These are phyloP conservation scores for Drosophila prolongata DNA, from an alignment of 2,888 invertebrate species.

Conservation along the genomic window DNA sequence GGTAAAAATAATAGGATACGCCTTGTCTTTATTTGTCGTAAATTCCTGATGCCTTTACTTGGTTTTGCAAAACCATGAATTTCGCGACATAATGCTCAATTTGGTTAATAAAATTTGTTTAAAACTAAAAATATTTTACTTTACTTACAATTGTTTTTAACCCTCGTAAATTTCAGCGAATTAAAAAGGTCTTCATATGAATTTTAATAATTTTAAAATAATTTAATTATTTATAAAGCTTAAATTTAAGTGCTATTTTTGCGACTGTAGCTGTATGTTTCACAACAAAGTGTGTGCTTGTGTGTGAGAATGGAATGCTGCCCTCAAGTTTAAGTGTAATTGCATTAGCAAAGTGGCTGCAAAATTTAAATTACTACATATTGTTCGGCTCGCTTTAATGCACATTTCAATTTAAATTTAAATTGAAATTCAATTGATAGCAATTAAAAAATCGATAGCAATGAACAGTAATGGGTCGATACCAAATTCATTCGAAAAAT, in stretches of 20 bases:
- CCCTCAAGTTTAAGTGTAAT: conserved; percentile 72
- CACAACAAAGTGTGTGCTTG: conserved; percentile 56
- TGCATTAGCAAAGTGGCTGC: conserved; percentile 72
- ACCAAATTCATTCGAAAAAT: background rate
- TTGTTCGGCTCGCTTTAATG: conserved; percentile 38
- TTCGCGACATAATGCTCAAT: too few relatives aligned
- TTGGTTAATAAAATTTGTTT: too few relatives aligned
- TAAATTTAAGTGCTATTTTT: background rate
- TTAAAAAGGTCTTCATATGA: too few relatives aligned
- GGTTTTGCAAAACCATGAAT: too few relatives aligned
- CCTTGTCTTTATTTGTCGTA: background rate
- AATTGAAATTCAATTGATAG: conserved; percentile 8
- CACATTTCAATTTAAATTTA: conserved; percentile 40
- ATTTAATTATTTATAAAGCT: too few relatives aligned
- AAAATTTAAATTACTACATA: conserved; percentile 46
- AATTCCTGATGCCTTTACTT: too few relatives aligned
- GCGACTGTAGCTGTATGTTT: background rate
- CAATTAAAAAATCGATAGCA: too few relatives aligned
- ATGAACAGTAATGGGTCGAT: background rate
- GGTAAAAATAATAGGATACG: background rate
- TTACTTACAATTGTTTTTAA: too few relatives aligned
- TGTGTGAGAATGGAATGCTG: conserved; percentile 62
- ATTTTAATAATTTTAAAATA: too few relatives aligned
- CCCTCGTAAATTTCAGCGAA: too few relatives aligned
- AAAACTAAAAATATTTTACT: too few relatives aligned